These are phyloP conservation scores for Otocyon megalotis DNA, from an alignment of 2,113 vertebrate species.

Conservation along the genomic window DNA sequence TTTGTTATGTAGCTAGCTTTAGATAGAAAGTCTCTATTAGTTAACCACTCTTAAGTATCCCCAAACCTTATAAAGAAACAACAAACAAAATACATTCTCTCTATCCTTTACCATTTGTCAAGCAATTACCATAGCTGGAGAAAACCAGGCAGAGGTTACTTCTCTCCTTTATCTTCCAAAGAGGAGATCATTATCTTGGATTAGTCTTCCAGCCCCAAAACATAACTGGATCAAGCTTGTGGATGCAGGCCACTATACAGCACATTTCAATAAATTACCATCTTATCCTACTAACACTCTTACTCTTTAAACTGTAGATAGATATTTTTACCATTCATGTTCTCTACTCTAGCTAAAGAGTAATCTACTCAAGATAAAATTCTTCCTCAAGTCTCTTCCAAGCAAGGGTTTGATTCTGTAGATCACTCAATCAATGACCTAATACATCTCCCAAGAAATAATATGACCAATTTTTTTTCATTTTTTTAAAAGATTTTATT, in stretches of 20 bases:
- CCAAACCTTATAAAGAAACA: background rate
- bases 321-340: background rate
- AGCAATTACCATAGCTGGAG: background rate
- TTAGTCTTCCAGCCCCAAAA: background rate
- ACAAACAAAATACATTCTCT: background rate
- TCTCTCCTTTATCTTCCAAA: background rate
- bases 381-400: background rate
- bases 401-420: background rate
- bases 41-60: background rate
- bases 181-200: background rate
- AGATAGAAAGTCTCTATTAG: conserved; percentile 19
- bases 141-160: background rate
- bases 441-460: background rate
- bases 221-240: background rate
- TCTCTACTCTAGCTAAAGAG: background rate
- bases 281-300: background rate
- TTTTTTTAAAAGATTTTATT: too few relatives aligned
- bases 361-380: background rate
- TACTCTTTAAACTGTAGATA: background rate
- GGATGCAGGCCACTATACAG: background rate
- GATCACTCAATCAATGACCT: background rate
- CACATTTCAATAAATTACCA: background rate
- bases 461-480: background rate
- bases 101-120: background rate
- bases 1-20: background rate